Percentiles rank a stretch among this genome's conserved stretches.
Evolutionary conservation across 2,888 invertebrate species (phyloP).

Genomic region (Tineola bisselliella): DNA sequence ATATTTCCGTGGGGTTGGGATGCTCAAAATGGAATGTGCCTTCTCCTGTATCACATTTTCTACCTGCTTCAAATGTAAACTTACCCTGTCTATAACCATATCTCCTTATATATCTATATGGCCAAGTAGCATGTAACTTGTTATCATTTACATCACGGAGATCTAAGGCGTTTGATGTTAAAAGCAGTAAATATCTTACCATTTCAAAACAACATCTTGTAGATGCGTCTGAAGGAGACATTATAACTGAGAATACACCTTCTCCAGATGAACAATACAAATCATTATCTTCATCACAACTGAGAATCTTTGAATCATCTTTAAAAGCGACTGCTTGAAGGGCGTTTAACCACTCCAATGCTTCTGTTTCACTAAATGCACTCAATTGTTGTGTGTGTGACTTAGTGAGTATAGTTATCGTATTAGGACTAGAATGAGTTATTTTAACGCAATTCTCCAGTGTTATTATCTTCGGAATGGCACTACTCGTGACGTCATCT

Average conservation of each 20-base stretch:
- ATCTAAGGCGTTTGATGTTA: conserved; percentile 80
- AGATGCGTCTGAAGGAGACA: conserved; percentile 82
- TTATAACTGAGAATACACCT: conserved; percentile 80
- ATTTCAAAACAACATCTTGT: conserved; percentile 78
- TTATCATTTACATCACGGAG: conserved; percentile 73
- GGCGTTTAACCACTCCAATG: conserved; percentile 80
- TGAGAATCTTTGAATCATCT: conserved; percentile 68
- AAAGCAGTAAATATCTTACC: conserved; percentile 75
- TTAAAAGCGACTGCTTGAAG: conserved; percentile 85
- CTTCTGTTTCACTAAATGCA: conserved; percentile 72
- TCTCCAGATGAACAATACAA: conserved; percentile 88
- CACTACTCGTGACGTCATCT: conserved; percentile 72
- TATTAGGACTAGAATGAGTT: conserved; percentile 70
- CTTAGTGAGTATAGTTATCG: conserved; percentile 79
- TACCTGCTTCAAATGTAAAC: conserved; percentile 88
- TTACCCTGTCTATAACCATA: conserved; percentile 88
- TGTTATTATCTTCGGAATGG: conserved; percentile 80
- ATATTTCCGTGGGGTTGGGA: conserved; percentile 84
- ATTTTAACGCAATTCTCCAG: conserved; percentile 91
- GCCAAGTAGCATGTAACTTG: conserved; percentile 80
- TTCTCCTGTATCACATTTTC: conserved; percentile 87
- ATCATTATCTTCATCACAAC: conserved; percentile 87
- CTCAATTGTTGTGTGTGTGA: conserved; percentile 72
- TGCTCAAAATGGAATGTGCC: conserved; percentile 84
- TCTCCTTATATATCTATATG: conserved; percentile 82